Base-by-base conservation (phyloP, 2,888 invertebrate genomes). In the Galerucella calmariensis region DNA sequence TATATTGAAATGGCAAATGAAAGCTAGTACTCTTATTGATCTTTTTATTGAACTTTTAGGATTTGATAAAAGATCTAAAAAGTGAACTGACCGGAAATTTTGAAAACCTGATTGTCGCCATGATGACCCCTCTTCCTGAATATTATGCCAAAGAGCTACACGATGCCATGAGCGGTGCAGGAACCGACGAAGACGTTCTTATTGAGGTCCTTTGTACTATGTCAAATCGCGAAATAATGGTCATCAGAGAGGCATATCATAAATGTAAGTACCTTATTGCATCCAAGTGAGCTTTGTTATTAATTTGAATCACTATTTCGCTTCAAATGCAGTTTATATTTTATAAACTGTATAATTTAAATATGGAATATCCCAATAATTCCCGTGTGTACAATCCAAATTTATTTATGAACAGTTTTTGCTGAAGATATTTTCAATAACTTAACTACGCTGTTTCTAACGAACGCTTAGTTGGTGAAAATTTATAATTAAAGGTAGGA, bases 51-150 rank as follows among this genome's bases (percentile, higher is more conserved):
- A 61, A 67, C 67, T 78, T 76, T 73, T 76, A 77, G 90, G 94
- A 95, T 84, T 89, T 97, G 41, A 90, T 95, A 65, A 92, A 93
- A 59, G 95, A 97, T 81, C 88, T 97, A 81, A 96, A 95, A 87
- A 94, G 95, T 81, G 97, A 98, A 88, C 91, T 96, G 24, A 94
- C 92, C 81, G 97, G 97, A 4, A 93, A 94, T 83, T 97, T 97
- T 84, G 95, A 97, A 84, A 93, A 95, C 76, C 90, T 95, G 0
- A 85, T 97, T 0, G 88, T 97, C 9, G 95, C 95, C 0, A 87
- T 97, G 76, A 94, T 97, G 92, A 95, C 94, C 35, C 95, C 95
- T 0, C 88, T 94, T 63, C 93, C 94, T 0, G 94, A 96, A 84
- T 96, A 91, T 87, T 95, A 97, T 85, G 95, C 95, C 6, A 92